Evolutionary conservation across 2,113 vertebrate species (phyloP), one percentile per base, ranked within the genome.

Genomic region (Periophthalmodon schlosseri): DNA sequence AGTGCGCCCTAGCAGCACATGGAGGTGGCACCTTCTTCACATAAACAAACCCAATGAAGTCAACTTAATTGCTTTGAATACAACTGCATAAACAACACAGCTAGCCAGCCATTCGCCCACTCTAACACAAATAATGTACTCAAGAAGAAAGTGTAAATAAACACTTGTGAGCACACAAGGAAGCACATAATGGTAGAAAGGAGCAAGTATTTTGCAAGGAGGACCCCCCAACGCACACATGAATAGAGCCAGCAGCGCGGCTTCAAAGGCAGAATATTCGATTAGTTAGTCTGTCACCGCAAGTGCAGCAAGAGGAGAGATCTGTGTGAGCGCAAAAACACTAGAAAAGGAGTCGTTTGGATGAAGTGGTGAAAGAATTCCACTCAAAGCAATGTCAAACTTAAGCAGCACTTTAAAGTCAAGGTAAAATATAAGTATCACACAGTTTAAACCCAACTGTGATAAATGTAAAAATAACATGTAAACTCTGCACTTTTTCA

Each of bases 11-110:
- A 71, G 81, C 78, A 83, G 82, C 78, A 91, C 90, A 92, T 89
- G 83, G 88, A 90, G 88, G 88, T 91, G 88, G 84, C 84, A 90
- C 84, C 75, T 78, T 84, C 83, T 86, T 86, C 82, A 89, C 84
- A 90, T 87, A 91, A 93, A 93, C 90, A 91, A 93, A 92, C 86
- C 88, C 88, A 89, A 90, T 89, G 91, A 93, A 90, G 86, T 90
- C 88, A 87, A 89, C 84, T 88, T 92, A 93, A 93, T 91, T 92
- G 90, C 89, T 90, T 88, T 86, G 87, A 76, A 89, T 91, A 91
- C 88, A 92, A 93, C 86, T 87, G 86, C 90, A 91, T 88, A 88
- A 93, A 93, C 91, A 92, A 91, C 87, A 86, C 91, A 90, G 88
- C 82, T 83, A 87, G 87, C 81, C 80, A 76, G 70, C 71, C 75